phyloP scores from a whole-genome alignment of 2,888 invertebrate species.

The Exocentrus adspersus region DNA sequence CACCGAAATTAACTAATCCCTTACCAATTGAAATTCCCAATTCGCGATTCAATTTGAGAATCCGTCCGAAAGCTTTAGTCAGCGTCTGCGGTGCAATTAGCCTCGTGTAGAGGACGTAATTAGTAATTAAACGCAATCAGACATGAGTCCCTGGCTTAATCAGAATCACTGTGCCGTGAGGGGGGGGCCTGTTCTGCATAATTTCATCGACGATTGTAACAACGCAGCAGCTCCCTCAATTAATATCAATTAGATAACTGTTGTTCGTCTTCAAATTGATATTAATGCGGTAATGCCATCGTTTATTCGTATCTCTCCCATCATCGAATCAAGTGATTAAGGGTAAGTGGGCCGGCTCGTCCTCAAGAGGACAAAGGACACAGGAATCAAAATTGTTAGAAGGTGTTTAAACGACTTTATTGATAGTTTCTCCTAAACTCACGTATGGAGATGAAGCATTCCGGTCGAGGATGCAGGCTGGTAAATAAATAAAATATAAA shows the following conservation, averaged over 20 bases:
- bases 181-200: slow-evolving; percentile 48
- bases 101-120: slow-evolving; percentile 45
- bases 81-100: slow-evolving; percentile 36
- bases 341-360: slow-evolving; percentile 27
- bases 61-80: slow-evolving; percentile 27
- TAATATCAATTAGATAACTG: slow-evolving; percentile 56
- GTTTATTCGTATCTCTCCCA: slow-evolving; percentile 33
- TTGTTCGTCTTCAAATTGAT: slow-evolving; percentile 42
- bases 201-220: slow-evolving; percentile 56
- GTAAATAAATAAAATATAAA: slow-evolving; percentile 23
- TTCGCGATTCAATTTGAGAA: too few relatives aligned
- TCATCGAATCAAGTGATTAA: slow-evolving; percentile 33
- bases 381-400: too few relatives aligned
- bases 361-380: neutral
- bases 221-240: slow-evolving; percentile 53
- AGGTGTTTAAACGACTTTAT: too few relatives aligned
- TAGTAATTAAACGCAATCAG: slow-evolving; percentile 56
- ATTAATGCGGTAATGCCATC: slow-evolving; percentile 37
- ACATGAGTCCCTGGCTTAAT: slow-evolving; percentile 52
- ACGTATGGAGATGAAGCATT: too few relatives aligned
- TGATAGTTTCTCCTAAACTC: too few relatives aligned
- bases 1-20: too few relatives aligned
- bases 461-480: slow-evolving; percentile 4
- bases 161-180: slow-evolving; percentile 54
- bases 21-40: too few relatives aligned